Base-by-base conservation (phyloP, 2,888 invertebrate genomes). In the Melinaea marsaeus region DNA sequence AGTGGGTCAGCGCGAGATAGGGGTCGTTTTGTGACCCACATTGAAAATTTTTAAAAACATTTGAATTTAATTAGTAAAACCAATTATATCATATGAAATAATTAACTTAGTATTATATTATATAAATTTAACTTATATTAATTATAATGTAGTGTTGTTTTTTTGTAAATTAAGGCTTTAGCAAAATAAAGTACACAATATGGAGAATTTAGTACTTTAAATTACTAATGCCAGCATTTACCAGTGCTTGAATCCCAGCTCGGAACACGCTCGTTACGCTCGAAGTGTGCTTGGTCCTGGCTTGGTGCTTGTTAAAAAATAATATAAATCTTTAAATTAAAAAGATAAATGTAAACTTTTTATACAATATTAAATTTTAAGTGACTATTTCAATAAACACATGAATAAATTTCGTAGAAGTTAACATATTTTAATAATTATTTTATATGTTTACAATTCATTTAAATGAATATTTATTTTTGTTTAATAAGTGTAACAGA, bases 131-230 rank as follows among this genome's bases (percentile, higher is more conserved):
- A 37, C 4, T 11, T 9, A 42, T 22, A 22, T 22, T 22, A 22
- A 22, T 22, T 37, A 37, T 37, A 7, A 6, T 37, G 37, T 37
- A 6, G 9, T 9, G 58, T 32, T 42, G 61, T 47, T 34, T 6
- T n/a, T 34, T n/a, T 58, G 71, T 71, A 62, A 61, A 68, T 81
- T 72, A 84, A 69, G 64, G 82, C 65, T 64, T 70, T 76, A 87
- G 86, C 77, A 87, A 82, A 66, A 57, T 68, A 76, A 79, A 79
- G 83, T 77, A 85, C 86, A 62, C 62, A 71, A 83, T 71, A 71
- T 45, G 62, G 62, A 75, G 80, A 77, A 79, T 87, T 87, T 83
- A 83, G 86, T 86, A 85, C 83, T 78, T 79, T 72, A 74, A 72
- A 78, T 88, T 85, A 88, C 88, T 88, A 87, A 86, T 77, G 67